phyloP scores from a whole-genome alignment of 1,140 invertebrate genomes.

The Conus ventricosus region DNA sequence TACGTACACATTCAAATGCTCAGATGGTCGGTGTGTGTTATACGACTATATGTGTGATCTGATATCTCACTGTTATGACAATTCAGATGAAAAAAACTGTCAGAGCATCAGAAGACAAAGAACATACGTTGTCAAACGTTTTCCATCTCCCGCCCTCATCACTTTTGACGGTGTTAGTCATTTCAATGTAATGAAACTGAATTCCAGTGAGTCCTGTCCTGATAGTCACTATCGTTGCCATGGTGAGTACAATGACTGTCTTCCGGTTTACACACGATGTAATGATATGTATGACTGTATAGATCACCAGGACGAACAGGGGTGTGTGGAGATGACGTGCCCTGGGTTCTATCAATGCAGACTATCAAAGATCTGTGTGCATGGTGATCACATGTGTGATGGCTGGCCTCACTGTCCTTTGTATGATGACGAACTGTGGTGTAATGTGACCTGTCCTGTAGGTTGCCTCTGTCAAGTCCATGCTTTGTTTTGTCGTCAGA shows the following conservation, averaged over 20 bases:
- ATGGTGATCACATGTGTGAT: slow-evolving; percentile 24
- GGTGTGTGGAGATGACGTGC: slow-evolving; percentile 25
- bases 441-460: slow-evolving; percentile 45
- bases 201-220: no score
- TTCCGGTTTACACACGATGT: slow-evolving; percentile 6
- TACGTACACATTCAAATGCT: neutral
- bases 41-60: neutral
- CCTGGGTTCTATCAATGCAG: slow-evolving; percentile 34
- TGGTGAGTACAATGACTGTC: neutral
- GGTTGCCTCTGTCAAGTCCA: slow-evolving; percentile 27
- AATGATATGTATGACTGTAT: slow-evolving; percentile 21
- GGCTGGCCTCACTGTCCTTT: slow-evolving; percentile 31
- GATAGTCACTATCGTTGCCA: no score
- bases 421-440: slow-evolving; percentile 37
- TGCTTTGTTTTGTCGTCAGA: neutral
- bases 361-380: slow-evolving; percentile 30
- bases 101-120: neutral
- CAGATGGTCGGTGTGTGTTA: neutral
- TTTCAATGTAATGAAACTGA: no score
- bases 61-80: neutral
- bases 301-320: slow-evolving; percentile 3
- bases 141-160: no score
- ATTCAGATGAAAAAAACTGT: neutral
- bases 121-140: no score
- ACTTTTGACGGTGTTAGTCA: no score